phyloP scores from a whole-genome alignment of 1,140 invertebrate genomes.

The Aricia agestis region DNA sequence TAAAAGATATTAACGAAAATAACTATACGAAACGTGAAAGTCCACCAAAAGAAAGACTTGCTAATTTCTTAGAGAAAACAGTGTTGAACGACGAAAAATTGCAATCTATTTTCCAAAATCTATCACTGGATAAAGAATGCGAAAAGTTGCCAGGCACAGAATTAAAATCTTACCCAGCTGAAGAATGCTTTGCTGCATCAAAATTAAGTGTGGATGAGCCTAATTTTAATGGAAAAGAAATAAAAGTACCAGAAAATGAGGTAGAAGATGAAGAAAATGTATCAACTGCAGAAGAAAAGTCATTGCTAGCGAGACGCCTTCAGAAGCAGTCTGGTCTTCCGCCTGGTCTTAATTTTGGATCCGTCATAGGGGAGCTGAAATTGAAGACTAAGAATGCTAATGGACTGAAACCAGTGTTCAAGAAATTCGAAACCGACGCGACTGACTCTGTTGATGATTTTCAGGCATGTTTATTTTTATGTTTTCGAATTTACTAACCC shows the following conservation, averaged over 20 bases:
- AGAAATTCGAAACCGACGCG: slow-evolving; percentile 56
- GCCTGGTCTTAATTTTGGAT: slow-evolving; percentile 62
- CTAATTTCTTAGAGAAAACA: slow-evolving; percentile 65
- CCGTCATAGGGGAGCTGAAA: slow-evolving; percentile 67
- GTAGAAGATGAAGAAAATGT: slow-evolving; percentile 20
- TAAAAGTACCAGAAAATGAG: neutral
- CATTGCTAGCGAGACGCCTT: slow-evolving; percentile 47
- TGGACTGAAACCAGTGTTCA: slow-evolving; percentile 64
- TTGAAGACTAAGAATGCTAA: slow-evolving; percentile 60
- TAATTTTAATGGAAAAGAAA: neutral
- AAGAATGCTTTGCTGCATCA: neutral
- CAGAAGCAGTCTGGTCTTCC: slow-evolving; percentile 56
- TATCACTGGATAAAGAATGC: slow-evolving; percentile 52
- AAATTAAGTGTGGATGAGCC: neutral
- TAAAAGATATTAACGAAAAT: slow-evolving; percentile 33
- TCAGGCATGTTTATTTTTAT: slow-evolving; percentile 40
- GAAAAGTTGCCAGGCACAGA: slow-evolving; percentile 22
- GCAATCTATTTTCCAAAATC: slow-evolving; percentile 64
- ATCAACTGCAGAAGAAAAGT: slow-evolving; percentile 32
- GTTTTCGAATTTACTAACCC: too few relatives aligned
- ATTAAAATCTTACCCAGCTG: slow-evolving; percentile 14
- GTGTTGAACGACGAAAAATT: slow-evolving; percentile 68
- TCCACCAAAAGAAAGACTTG: slow-evolving; percentile 63
- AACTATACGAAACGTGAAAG: slow-evolving; percentile 50
- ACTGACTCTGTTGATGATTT: slow-evolving; percentile 33